Evolutionary conservation across 2,888 invertebrate species (phyloP), one percentile per base, ranked within the genome.

Genomic region (Eupithecia tripunctaria): DNA sequence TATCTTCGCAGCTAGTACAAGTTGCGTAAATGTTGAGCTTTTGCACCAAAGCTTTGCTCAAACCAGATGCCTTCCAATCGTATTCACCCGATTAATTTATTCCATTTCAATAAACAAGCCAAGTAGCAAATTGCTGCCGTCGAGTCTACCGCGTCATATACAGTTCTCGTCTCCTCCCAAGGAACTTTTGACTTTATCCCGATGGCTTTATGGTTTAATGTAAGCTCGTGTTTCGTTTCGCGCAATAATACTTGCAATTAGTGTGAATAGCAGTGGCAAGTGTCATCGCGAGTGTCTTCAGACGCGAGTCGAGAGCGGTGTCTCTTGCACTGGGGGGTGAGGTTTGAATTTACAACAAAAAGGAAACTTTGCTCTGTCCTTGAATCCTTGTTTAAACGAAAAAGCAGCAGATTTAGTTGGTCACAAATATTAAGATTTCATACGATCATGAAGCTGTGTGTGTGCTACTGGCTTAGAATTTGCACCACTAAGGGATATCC

Each of bases 181-280:
- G 64, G 60, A 15, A 71, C 12, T 69, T 70, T 74, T 56, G 15
- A 67, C 70, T 62, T 66, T 76, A 74, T 66, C 27, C 8, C 15
- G 15, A 62, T 63, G 12, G 36, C 14, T 32, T 18, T 74, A 36
- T 15, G 72, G 72, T 70, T 64, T 67, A 27, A 65, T 67, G 56
- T 41, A 14, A 21, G 15, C 8, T 36, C 14, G 56, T 64, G 74
- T 66, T 70, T 71, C 70, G 78, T 80, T 77, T 67, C 73, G 77
- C 76, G 83, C 82, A 83, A 85, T 87, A 87, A 87, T 86, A 84
- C 84, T 84, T 81, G 85, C 88, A 87, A 88, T 88, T 87, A 88
- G 84, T 82, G 87, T 81, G 81, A 82, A 85, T 82, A 84, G 82
- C 83, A 79, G 83, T 81, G 76, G 82, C 85, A 81, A 86, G 85